Percentiles rank a stretch among this genome's conserved stretches.
phyloP scores from a whole-genome alignment of 2,797 vertebrate genomes.

The Distichodus sexfasciatus region DNA sequence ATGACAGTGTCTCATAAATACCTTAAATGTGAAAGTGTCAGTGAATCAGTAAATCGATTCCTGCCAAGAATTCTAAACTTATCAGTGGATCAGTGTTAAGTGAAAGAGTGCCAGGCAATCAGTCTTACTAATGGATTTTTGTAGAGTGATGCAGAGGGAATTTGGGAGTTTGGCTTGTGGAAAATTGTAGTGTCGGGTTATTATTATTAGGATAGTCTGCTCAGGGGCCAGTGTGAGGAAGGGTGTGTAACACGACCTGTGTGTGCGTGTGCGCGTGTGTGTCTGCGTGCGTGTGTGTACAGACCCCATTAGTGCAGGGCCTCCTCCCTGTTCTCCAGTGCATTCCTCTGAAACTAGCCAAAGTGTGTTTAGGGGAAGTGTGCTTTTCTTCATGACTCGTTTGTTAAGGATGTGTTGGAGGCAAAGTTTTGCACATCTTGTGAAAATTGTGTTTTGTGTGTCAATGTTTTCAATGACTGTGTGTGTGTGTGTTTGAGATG shows the following conservation, averaged over 20 bases:
- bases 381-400: conserved; percentile 2
- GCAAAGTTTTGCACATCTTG: background rate
- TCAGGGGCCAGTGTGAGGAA: conserved; percentile 46
- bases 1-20: no score
- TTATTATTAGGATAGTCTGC: conserved; percentile 51
- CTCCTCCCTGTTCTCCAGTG: conserved; percentile 42
- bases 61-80: no score
- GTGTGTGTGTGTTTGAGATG: conserved; percentile 9
- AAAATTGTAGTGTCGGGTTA: no score
- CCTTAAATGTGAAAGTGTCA: no score
- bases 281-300: conserved; percentile 32
- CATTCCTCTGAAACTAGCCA: conserved; percentile 32
- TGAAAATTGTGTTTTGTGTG: background rate
- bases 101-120: no score
- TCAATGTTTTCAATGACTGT: background rate
- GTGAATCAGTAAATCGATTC: no score
- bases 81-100: no score
- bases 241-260: conserved; percentile 39
- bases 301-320: conserved; percentile 42
- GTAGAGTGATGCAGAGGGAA: no score
- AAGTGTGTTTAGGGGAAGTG: background rate
- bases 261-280: conserved; percentile 33
- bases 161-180: no score
- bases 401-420: background rate
- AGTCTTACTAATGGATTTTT: no score